phyloP scores from a whole-genome alignment of 2,113 vertebrate genomes.

The Myotis brandtii region DNA sequence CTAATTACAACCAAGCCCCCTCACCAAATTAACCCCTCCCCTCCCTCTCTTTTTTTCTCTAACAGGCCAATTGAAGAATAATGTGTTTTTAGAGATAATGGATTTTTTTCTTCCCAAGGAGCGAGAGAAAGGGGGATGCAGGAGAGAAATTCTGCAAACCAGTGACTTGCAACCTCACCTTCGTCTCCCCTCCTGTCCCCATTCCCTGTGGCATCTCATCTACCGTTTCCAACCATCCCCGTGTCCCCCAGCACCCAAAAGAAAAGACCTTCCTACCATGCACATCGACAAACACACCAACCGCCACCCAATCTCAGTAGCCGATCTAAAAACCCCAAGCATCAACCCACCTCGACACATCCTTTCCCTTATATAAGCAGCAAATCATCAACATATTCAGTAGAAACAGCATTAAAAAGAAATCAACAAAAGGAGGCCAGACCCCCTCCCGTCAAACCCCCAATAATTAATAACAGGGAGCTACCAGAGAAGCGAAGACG shows the following conservation, averaged over 20 bases:
- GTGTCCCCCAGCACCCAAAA: constrained; percentile 78
- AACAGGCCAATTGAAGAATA: constrained; percentile 87
- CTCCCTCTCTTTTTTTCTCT: constrained; percentile 83
- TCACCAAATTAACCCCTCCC: constrained; percentile 88
- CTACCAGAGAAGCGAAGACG: constrained; percentile 70
- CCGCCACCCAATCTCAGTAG: constrained; percentile 85
- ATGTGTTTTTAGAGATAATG: constrained; percentile 91
- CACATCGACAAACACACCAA: constrained; percentile 80
- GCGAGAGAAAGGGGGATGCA: constrained; percentile 83
- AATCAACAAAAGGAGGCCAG: constrained; percentile 80
- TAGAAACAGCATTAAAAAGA: constrained; percentile 85
- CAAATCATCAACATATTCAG: constrained; percentile 87
- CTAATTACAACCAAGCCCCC: constrained; percentile 88
- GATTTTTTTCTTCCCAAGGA: constrained; percentile 75
- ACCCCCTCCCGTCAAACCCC: constrained; percentile 46
- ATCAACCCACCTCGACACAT: constrained; percentile 88
- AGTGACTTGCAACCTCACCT: constrained; percentile 85
- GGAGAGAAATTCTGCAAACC: constrained; percentile 87
- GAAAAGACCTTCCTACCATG: constrained; percentile 81
- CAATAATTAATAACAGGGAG: constrained; percentile 70
- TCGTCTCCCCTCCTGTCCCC: constrained; percentile 78
- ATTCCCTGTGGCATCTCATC: constrained; percentile 78
- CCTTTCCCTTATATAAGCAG: constrained; percentile 90
- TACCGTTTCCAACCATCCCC: constrained; percentile 81
- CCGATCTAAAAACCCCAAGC: constrained; percentile 89